Percentiles rank a stretch among this genome's conserved stretches.
Conservation (phyloP, 2,888 invertebrate species). For the Habroteleia sp. region DNA sequence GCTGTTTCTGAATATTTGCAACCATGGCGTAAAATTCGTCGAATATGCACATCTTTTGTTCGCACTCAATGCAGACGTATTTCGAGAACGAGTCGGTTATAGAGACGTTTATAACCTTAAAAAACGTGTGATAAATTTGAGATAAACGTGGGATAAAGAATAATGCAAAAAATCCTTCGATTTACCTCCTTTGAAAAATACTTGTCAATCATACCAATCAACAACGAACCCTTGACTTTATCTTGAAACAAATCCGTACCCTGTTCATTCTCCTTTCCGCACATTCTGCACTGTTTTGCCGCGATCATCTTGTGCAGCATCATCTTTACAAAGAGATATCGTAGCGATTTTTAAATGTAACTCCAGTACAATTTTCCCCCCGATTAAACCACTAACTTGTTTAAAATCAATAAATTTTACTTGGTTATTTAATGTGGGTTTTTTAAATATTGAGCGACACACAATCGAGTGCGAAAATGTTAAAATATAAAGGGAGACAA, state of each 20-base stretch:
- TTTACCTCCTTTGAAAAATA: conserved; percentile 77
- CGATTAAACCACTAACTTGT: no score
- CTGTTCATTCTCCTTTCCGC: conserved; percentile 76
- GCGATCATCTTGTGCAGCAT: conserved; percentile 72
- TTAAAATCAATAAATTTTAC: no score
- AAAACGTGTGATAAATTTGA: background rate
- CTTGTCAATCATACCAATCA: conserved; percentile 78
- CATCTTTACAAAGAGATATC: conserved; percentile 66
- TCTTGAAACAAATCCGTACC: conserved; percentile 77
- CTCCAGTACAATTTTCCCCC: no score
- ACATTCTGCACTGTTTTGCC: conserved; percentile 74
- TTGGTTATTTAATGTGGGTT: no score
- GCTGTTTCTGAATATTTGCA: conserved; percentile 76
- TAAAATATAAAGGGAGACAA: no score
- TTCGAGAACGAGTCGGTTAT: conserved; percentile 74
- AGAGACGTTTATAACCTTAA: conserved; percentile 76
- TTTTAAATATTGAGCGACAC: no score
- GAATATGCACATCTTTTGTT: conserved; percentile 77
- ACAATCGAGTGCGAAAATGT: no score
- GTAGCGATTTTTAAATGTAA: no score
- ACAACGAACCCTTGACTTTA: conserved; percentile 76
- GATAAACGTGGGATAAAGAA: background rate
- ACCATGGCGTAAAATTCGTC: conserved; percentile 78
- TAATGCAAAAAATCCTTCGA: background rate
- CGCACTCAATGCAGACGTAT: conserved; percentile 77